Evolutionary conservation across 2,113 vertebrate genomes (phyloP).

Genomic region (Sylvia atricapilla): DNA sequence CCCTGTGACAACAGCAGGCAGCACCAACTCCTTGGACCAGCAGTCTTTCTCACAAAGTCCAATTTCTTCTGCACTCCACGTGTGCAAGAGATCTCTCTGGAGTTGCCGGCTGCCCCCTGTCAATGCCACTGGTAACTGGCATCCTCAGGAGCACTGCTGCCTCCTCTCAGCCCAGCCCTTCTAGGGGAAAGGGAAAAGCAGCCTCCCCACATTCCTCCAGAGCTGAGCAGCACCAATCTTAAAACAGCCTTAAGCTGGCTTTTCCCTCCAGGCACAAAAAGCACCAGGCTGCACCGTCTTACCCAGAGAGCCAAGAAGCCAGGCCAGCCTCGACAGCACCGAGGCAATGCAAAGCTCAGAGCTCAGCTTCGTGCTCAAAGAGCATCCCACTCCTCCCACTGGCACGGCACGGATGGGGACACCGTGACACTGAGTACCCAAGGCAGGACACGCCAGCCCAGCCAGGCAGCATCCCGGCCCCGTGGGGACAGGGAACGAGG

Average conservation of each 20-base stretch:
- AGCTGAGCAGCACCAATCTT: background rate
- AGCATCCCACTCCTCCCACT: background rate
- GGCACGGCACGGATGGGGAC: background rate
- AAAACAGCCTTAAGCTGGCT: background rate
- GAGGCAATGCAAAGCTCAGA: background rate
- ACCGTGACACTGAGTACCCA: background rate
- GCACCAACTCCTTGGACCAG: background rate
- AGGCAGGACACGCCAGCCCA: background rate
- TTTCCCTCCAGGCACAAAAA: background rate
- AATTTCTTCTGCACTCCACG: background rate
- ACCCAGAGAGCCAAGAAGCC: background rate
- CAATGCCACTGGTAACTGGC: background rate
- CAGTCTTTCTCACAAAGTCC: background rate
- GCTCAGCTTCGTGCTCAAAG: background rate
- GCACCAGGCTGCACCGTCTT: background rate
- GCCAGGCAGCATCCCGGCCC: background rate
- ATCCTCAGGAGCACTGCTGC: background rate
- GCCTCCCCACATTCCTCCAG: background rate
- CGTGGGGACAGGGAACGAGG: accelerated
- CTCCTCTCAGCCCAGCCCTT: background rate
- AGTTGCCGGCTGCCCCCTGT: background rate
- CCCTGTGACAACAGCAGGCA: background rate
- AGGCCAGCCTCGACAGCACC: background rate
- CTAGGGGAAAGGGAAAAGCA: background rate
- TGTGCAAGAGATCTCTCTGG: background rate